Conservation (phyloP, 2,113 vertebrate genomes). For the Pristiophorus japonicus region DNA sequence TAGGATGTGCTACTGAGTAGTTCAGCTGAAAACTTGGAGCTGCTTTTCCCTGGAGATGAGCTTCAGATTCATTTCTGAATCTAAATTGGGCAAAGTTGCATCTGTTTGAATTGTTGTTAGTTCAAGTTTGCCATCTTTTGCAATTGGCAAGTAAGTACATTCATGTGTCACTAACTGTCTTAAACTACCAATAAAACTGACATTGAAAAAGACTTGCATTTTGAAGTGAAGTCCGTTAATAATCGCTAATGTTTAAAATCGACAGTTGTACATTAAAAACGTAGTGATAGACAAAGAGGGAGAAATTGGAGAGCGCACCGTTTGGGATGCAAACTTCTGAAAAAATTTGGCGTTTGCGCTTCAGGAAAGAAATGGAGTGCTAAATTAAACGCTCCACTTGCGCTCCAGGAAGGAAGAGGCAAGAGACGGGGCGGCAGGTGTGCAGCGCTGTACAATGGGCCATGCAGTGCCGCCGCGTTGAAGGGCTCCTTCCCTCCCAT, state of each 20-base stretch:
- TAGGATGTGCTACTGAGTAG: background rate
- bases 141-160: background rate
- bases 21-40: background rate
- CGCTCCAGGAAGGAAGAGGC: too few relatives aligned
- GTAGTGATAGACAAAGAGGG: background rate
- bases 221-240: background rate
- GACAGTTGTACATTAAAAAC: background rate
- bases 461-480: too few relatives aligned
- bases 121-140: background rate
- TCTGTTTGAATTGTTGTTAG: background rate
- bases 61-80: background rate
- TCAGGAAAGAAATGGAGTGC: too few relatives aligned
- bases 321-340: too few relatives aligned
- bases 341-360: too few relatives aligned
- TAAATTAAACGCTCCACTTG: too few relatives aligned
- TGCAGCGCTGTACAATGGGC: too few relatives aligned
- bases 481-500: too few relatives aligned
- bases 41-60: background rate
- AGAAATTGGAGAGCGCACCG: too few relatives aligned
- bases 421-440: too few relatives aligned
- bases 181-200: background rate
- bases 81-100: background rate
- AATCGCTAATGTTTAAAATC: background rate
- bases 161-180: background rate
- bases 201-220: background rate